Conservation (phyloP, 2,797 vertebrate species). For the Nyctibius grandis region DNA sequence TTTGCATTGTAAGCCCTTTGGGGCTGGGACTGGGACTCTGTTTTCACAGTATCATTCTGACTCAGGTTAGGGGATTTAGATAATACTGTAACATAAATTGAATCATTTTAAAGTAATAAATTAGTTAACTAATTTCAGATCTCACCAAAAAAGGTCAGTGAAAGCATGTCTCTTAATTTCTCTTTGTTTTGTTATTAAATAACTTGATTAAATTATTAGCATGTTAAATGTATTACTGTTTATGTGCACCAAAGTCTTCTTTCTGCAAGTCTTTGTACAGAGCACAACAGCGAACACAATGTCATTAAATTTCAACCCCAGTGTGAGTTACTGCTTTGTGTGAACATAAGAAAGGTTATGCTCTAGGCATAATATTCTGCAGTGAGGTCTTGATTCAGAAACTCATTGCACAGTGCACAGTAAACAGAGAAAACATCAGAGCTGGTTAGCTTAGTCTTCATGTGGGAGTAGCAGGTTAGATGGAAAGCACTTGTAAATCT, state of each 20-base stretch:
- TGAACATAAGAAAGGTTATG: conserved; percentile 8
- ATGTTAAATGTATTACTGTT: neutral
- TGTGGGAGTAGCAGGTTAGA: neutral
- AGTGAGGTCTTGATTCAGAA: conserved; percentile 15
- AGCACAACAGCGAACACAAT: neutral
- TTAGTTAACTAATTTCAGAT: neutral
- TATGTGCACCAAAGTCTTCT: neutral
- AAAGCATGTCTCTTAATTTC: neutral
- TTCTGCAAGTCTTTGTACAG: neutral
- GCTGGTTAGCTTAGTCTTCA: neutral
- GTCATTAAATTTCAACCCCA: conserved; percentile 31
- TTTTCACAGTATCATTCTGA: neutral
- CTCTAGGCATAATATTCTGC: conserved; percentile 7
- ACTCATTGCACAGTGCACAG: neutral
- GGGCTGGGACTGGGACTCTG: neutral
- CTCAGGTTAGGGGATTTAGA: neutral
- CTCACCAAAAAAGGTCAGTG: neutral
- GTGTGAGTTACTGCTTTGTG: neutral
- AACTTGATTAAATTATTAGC: neutral
- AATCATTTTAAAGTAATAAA: neutral
- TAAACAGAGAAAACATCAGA: conserved; percentile 10
- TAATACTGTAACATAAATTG: neutral
- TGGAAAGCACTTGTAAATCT: neutral
- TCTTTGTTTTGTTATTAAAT: neutral
- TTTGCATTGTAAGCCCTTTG: neutral